Percentiles rank a stretch among this genome's conserved stretches.
These are phyloP conservation scores for Fukomys damarensis DNA, from an alignment of 2,113 vertebrate species.

Conservation along the genomic window DNA sequence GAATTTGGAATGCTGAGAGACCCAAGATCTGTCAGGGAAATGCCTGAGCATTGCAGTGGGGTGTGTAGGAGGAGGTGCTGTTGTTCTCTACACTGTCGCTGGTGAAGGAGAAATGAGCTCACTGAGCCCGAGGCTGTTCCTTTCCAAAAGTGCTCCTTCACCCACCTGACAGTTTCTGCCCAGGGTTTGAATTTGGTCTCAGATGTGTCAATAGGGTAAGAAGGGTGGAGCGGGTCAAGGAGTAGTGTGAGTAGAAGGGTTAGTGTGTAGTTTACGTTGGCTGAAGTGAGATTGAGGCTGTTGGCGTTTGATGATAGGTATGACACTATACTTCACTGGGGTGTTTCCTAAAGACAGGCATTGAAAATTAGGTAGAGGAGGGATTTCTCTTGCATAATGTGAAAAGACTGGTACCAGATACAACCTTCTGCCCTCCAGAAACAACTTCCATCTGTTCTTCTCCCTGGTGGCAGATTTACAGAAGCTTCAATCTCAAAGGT, in stretches of 20 bases:
- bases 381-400: neutral
- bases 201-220: neutral
- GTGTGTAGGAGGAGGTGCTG: slow-evolving; percentile 4
- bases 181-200: neutral
- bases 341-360: slow-evolving; percentile 11
- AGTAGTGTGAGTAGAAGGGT: neutral
- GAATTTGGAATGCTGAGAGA: slow-evolving; percentile 17
- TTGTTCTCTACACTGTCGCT: slow-evolving; percentile 9
- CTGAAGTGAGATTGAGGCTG: neutral
- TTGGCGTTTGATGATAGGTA: neutral
- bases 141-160: slow-evolving; percentile 40
- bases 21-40: slow-evolving; percentile 37
- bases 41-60: neutral
- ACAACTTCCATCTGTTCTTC: neutral
- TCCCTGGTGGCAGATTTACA: neutral
- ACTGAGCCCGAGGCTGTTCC: slow-evolving; percentile 1
- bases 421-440: neutral
- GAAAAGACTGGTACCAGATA: neutral
- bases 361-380: neutral
- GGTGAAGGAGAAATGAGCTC: slow-evolving; percentile 48
- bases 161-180: neutral
- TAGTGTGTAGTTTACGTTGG: neutral
- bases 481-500: neutral
- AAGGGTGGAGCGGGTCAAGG: neutral
- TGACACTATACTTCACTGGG: neutral